phyloP scores from a whole-genome alignment of 2,113 vertebrate species.

The Petrocephalus microphthalmus region DNA sequence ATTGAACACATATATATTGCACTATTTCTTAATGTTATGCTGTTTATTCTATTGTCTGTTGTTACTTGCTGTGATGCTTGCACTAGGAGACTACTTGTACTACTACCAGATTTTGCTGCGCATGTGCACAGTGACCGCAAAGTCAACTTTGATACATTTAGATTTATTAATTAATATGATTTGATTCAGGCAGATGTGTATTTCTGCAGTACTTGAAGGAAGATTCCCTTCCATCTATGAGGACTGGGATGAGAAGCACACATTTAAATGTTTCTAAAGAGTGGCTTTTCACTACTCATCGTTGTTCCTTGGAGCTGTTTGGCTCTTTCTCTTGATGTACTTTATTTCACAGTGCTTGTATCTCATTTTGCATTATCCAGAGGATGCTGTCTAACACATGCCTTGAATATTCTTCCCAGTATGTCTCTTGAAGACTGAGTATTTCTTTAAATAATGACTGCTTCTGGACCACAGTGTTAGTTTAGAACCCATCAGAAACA shows the following conservation, averaged over 20 bases:
- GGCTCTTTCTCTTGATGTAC: background rate
- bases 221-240: slow-evolving; percentile 19
- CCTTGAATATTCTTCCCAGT: background rate
- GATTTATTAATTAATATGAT: slow-evolving; percentile 17
- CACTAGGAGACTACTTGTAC: background rate
- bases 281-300: no score
- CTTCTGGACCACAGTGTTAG: background rate
- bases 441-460: slow-evolving; percentile 29
- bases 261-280: no score
- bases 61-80: background rate
- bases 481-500: background rate
- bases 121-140: background rate
- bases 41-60: no score
- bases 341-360: background rate
- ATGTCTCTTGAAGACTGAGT: slow-evolving; percentile 26
- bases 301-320: no score
- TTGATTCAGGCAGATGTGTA: slow-evolving; percentile 13
- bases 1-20: no score
- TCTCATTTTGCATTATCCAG: slow-evolving; percentile 14
- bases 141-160: background rate
- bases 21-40: no score
- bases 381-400: background rate
- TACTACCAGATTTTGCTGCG: background rate
- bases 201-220: slow-evolving; percentile 15
- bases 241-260: no score